Conservation (phyloP, 2,113 vertebrate species). For the Equus quagga region DNA sequence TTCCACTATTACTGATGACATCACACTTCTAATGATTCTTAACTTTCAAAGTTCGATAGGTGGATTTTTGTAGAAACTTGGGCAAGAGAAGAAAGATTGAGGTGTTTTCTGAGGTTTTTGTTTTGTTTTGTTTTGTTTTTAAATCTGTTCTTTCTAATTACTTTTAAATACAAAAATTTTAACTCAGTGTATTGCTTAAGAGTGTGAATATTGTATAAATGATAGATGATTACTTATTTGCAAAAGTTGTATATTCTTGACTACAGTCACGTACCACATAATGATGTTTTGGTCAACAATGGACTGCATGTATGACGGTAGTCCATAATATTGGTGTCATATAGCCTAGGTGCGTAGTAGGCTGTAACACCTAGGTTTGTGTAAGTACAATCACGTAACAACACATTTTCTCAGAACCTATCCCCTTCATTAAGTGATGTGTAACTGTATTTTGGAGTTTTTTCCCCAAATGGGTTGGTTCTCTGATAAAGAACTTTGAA, state of each 20-base stretch:
- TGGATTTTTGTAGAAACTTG: neutral
- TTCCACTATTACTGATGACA: neutral
- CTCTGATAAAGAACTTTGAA: neutral
- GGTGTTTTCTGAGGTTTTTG: neutral
- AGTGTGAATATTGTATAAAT: neutral
- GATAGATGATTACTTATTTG: neutral
- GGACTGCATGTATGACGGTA: too few relatives aligned
- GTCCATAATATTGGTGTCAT: too few relatives aligned
- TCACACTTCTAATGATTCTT: neutral
- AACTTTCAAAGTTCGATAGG: neutral
- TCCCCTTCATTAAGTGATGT: too few relatives aligned
- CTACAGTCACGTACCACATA: neutral
- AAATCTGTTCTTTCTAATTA: neutral
- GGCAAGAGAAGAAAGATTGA: neutral
- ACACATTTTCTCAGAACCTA: too few relatives aligned
- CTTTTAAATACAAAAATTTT: slow-evolving; percentile 45
- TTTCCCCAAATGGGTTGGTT: neutral
- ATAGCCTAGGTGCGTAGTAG: too few relatives aligned
- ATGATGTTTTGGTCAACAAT: too few relatives aligned
- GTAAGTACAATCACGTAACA: too few relatives aligned
- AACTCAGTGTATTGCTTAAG: neutral
- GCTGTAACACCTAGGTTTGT: too few relatives aligned
- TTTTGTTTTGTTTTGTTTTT: too few relatives aligned
- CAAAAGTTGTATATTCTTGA: neutral
- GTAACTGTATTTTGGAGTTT: neutral